These are phyloP conservation scores for Sialis lutaria DNA, from an alignment of 2,888 invertebrate genomes.

Conservation along the genomic window DNA sequence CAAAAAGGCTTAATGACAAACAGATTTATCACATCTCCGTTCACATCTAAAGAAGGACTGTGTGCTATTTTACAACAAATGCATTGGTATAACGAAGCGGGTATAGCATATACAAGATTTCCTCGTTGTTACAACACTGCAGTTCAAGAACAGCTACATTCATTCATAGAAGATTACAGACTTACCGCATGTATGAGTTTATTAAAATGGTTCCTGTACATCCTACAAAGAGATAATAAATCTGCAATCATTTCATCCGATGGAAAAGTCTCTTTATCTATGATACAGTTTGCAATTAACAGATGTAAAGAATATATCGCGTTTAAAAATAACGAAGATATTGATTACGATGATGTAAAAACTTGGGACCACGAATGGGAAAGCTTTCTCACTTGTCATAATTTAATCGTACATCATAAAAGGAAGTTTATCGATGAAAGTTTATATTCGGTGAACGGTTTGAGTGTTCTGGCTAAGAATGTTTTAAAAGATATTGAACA, in stretches of 20 bases:
- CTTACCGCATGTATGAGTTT: constrained; percentile 75
- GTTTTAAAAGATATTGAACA: constrained; percentile 46
- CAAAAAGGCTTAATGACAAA: constrained; percentile 52
- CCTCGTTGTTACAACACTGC: constrained; percentile 60
- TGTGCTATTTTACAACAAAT: constrained; percentile 62
- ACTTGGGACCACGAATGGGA: constrained; percentile 85
- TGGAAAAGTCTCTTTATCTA: constrained; percentile 55
- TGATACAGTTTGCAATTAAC: constrained; percentile 66
- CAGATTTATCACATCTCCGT: constrained; percentile 71
- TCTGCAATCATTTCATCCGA: constrained; percentile 33
- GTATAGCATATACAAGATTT: constrained; percentile 62
- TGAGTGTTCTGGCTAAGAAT: constrained; percentile 36
- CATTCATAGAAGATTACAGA: constrained; percentile 78
- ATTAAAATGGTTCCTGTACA: constrained; percentile 56
- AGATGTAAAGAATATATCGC: constrained; percentile 64
- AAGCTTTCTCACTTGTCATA: constrained; percentile 55
- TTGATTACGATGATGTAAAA: constrained; percentile 39
- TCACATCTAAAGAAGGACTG: constrained; percentile 84
- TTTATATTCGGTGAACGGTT: constrained; percentile 22
- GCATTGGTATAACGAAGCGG: constrained; percentile 73
- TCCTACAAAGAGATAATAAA: constrained; percentile 34
- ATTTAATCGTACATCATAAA: constrained; percentile 46
- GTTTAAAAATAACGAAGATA: constrained; percentile 56
- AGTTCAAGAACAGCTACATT: constrained; percentile 62
- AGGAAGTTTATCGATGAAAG: constrained; percentile 10